Evolutionary conservation across 2,888 invertebrate genomes (phyloP).

Genomic region (Petrophora chlorosata): DNA sequence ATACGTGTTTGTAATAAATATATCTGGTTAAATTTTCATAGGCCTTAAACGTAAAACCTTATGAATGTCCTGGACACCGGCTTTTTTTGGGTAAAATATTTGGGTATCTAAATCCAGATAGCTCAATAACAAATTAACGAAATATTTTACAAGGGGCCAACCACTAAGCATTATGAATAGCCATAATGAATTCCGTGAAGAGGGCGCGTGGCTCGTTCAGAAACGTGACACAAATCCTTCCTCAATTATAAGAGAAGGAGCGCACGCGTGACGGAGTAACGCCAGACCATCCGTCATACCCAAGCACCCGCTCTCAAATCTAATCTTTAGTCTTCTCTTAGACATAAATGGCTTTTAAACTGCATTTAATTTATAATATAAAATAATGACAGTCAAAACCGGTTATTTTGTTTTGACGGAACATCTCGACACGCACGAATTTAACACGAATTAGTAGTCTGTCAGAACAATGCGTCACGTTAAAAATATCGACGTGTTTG

Average conservation of each 20-base stretch:
- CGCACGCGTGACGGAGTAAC: slow-evolving; percentile 43
- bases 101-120: slow-evolving; percentile 31
- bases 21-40: too few relatives aligned
- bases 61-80: slow-evolving; percentile 21
- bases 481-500: slow-evolving; percentile 52
- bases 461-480: slow-evolving; percentile 18
- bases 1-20: slow-evolving; percentile 22
- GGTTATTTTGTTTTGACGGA: not conserved
- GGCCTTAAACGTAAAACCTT: too few relatives aligned
- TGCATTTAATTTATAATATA: slow-evolving; percentile 31
- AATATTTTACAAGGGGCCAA: slow-evolving; percentile 45
- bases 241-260: slow-evolving; percentile 57
- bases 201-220: slow-evolving; percentile 46
- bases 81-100: slow-evolving; percentile 27
- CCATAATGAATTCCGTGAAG: slow-evolving; percentile 62
- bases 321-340: slow-evolving; percentile 27
- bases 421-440: slow-evolving; percentile 3
- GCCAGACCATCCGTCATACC: slow-evolving; percentile 51
- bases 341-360: slow-evolving; percentile 42
- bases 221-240: slow-evolving; percentile 66
- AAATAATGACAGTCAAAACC: not conserved
- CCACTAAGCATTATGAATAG: slow-evolving; percentile 51
- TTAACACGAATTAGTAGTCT: slow-evolving; percentile 10
- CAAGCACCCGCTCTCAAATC: slow-evolving; percentile 44
- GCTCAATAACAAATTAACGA: slow-evolving; percentile 49